Conservation (phyloP, 92 coral and sea anemone genomes). For the Epizoanthus illoricatus region DNA sequence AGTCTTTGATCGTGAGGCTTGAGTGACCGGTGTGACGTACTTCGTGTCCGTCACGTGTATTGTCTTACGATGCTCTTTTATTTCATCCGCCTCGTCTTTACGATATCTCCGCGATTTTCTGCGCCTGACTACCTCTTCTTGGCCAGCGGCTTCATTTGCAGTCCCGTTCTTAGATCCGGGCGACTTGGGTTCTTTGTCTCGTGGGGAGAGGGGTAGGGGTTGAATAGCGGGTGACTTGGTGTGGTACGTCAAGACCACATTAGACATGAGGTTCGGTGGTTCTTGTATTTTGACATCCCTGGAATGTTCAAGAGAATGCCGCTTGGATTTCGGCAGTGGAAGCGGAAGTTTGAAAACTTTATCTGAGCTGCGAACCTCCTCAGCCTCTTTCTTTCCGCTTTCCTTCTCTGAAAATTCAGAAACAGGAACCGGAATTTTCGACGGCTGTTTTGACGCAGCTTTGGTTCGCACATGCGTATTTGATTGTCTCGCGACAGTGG, state of each 20-base stretch:
- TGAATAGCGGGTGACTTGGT: slow-evolving; percentile 36
- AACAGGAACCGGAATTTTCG: slow-evolving; percentile 28
- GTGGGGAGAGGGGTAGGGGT: slow-evolving; percentile 33
- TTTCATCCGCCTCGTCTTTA: slow-evolving; percentile 19
- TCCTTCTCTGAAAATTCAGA: slow-evolving; percentile 23
- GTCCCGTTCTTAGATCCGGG: not conserved
- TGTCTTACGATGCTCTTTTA: slow-evolving; percentile 24
- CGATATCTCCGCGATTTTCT: slow-evolving; percentile 7
- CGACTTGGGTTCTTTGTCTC: slow-evolving; percentile 15
- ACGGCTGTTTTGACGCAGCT: slow-evolving; percentile 12
- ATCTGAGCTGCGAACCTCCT: not conserved
- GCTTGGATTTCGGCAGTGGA: slow-evolving; percentile 23
- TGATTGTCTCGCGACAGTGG: slow-evolving; percentile 6
- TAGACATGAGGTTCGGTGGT: slow-evolving; percentile 27
- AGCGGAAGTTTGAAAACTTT: slow-evolving; percentile 31
- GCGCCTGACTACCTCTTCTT: slow-evolving; percentile 13
- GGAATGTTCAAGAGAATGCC: slow-evolving; percentile 18
- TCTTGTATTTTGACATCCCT: slow-evolving; percentile 23
- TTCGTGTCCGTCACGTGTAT: slow-evolving; percentile 19
- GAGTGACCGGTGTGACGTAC: not conserved
- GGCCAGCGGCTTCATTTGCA: not conserved
- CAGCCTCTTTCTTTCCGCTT: not conserved
- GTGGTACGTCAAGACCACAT: slow-evolving; percentile 30
- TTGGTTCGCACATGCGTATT: slow-evolving; percentile 19
- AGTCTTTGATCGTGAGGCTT: not conserved